These are phyloP conservation scores for Thereva unica DNA, from an alignment of 2,888 invertebrate genomes.

Conservation along the genomic window DNA sequence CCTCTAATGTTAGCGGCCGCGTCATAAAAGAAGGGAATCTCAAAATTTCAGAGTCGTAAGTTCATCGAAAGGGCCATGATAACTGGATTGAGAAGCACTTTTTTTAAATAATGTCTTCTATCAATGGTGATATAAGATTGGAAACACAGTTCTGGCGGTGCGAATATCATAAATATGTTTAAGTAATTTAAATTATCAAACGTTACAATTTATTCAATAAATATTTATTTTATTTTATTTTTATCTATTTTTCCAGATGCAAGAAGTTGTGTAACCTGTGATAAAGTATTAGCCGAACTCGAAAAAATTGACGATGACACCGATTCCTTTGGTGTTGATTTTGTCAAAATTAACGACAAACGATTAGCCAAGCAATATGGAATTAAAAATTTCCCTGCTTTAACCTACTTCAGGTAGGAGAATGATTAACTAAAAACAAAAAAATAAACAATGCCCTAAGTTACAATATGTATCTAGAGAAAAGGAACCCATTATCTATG, in stretches of 20 bases:
- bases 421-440: neutral
- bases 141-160: too few species aligned
- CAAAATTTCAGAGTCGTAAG: too few species aligned
- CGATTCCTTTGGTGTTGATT: conserved; percentile 91
- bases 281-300: conserved; percentile 86
- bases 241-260: conserved; percentile 68
- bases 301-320: conserved; percentile 96
- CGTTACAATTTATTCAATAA: neutral
- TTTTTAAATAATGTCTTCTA: too few species aligned
- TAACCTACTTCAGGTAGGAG: conserved; percentile 79
- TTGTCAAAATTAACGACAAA: conserved; percentile 96
- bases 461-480: conserved; percentile 63
- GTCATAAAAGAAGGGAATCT: too few species aligned
- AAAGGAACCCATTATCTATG: conserved; percentile 94
- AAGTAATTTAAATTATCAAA: too few species aligned
- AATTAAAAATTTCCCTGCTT: conserved; percentile 92
- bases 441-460: conserved; percentile 13
- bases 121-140: too few species aligned
- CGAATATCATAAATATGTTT: too few species aligned
- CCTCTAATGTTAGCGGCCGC: too few species aligned
- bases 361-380: conserved; percentile 95
- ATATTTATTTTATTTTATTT: conserved; percentile 28
- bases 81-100: too few species aligned
- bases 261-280: conserved; percentile 88
- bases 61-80: too few species aligned